phyloP scores from a whole-genome alignment of 1,140 invertebrate species.

The Rhopalosiphum padi region DNA sequence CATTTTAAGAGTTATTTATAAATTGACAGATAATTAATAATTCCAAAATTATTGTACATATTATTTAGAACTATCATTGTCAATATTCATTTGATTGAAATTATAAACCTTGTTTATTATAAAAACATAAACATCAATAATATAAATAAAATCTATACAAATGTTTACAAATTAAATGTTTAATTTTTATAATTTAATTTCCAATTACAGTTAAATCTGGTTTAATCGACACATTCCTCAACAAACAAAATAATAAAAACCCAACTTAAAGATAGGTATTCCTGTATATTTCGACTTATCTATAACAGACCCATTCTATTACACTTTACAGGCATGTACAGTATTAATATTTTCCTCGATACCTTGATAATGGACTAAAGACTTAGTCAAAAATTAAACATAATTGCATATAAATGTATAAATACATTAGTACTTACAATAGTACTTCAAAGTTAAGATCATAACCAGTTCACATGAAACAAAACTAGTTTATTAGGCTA shows the following conservation, averaged over 20 bases:
- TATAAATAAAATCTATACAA: not conserved
- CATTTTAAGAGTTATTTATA: constrained; percentile 27
- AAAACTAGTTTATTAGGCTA: no score
- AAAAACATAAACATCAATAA: not conserved
- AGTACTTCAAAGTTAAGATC: no score
- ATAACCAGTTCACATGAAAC: no score
- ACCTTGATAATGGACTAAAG: not conserved
- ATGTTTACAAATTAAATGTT: not conserved
- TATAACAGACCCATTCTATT: not conserved
- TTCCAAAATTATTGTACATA: constrained; percentile 35
- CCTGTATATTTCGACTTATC: not conserved
- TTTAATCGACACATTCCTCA: not conserved
- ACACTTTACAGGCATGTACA: not conserved
- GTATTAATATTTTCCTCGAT: not conserved
- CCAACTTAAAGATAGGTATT: not conserved
- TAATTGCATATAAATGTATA: not conserved
- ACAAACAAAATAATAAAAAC: not conserved
- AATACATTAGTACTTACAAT: no score
- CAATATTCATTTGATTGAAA: not conserved
- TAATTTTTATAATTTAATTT: not conserved
- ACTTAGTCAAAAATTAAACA: not conserved
- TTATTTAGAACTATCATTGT: not conserved
- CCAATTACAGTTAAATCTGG: not conserved
- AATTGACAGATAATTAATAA: not conserved
- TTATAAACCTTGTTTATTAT: not conserved